phyloP scores from a whole-genome alignment of 1,140 invertebrate species.

The Drosophila tropicalis region DNA sequence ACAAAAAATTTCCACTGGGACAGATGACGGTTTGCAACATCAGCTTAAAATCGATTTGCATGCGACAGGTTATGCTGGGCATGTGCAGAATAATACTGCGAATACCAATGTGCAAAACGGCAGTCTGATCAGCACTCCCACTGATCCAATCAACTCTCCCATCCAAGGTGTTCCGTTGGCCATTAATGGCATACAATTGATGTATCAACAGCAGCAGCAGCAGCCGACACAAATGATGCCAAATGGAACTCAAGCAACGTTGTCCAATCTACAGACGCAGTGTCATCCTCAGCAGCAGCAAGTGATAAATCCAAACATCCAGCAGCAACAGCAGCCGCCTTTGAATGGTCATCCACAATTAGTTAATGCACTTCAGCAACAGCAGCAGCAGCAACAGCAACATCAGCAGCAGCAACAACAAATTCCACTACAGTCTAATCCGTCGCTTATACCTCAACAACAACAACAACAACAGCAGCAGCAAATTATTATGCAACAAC shows the following conservation, averaged over 20 bases:
- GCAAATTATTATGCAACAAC: constrained; percentile 53
- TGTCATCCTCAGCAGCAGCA: constrained; percentile 50
- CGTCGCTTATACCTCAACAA: constrained; percentile 26
- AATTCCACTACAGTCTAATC: constrained; percentile 36
- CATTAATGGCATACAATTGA: constrained; percentile 67
- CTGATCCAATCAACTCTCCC: constrained; percentile 64
- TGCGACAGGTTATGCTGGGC: constrained; percentile 41
- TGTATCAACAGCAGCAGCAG: constrained; percentile 64
- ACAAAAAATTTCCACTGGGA: constrained; percentile 53
- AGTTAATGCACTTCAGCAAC: constrained; percentile 56
- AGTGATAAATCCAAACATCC: constrained; percentile 46
- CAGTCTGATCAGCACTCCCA: constrained; percentile 71
- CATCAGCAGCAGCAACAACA: constrained; percentile 48
- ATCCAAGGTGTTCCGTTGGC: constrained; percentile 67
- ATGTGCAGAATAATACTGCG: constrained; percentile 34
- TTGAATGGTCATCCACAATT: constrained; percentile 44
- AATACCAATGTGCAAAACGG: constrained; percentile 53
- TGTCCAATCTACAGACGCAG: constrained; percentile 25
- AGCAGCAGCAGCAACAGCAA: constrained; percentile 52
- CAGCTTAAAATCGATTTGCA: constrained; percentile 74
- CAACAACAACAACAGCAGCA: constrained; percentile 54
- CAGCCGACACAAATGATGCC: constrained; percentile 40
- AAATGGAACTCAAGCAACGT: constrained; percentile 43
- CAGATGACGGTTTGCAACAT: constrained; percentile 48
- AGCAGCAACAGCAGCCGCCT: constrained; percentile 34